Base-by-base conservation (phyloP, 2,888 invertebrate genomes). In the Arenicola marina region DNA sequence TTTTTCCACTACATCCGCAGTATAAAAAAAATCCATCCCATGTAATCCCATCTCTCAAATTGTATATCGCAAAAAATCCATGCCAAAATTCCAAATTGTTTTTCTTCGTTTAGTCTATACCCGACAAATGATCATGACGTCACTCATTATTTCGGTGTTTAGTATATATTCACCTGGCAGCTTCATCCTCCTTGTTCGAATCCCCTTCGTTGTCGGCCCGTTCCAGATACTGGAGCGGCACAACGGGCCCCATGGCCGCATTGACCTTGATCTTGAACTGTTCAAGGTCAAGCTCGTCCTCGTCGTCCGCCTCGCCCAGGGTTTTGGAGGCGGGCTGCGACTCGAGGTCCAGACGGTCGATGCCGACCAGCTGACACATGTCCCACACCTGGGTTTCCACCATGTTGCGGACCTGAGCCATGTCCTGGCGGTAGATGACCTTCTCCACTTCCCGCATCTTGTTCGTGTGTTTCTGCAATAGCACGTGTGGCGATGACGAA, bases 361-460 rank as follows among this genome's bases (percentile, higher is more conserved):
- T 44, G 46, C 51, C 24, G 33, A 31, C 59, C 21, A 59, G 26
- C n/a, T 48, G 67, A 28, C 70, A 63, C 54, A 73, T 69, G 28
- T 61, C 59, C 54, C 68, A 62, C 2, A 74, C 63, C 51, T 65
- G 70, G 24, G 68, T 64, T 29, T 71, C 66, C n/a, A 74, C 56
- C 26, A 66, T 31, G 2, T 48, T 53, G 31, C 69, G 34, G 65
- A 70, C 65, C 29, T 66, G 61, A 11, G 32, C 54, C 34, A 63
- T 45, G 3, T 61, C 67, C 24, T 38, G 33, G 1, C 45, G 51
- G 57, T 61, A 70, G 15, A 69, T 55, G 43, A 59, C 63, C 45
- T 66, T 59, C 44, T 68, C 68, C 1, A 68, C 58, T 34, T 76
- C 75, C 31, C 75, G 72, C 34, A 75, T 73, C 28, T 73, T 73